phyloP scores from a whole-genome alignment of 2,888 invertebrate species.

The Pheosia gnoma region DNA sequence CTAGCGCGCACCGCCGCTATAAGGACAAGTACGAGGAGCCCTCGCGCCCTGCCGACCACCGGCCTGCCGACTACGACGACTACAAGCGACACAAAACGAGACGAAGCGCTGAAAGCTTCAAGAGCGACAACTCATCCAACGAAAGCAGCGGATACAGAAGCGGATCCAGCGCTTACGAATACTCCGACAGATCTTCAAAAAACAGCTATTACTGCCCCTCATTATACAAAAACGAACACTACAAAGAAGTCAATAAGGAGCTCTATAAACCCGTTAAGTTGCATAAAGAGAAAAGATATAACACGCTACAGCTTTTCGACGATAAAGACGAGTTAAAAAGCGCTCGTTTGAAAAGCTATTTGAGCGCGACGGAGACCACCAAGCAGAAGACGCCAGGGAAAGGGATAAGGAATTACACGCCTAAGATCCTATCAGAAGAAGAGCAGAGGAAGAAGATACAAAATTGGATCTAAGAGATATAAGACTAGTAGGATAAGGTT shows the following conservation, averaged over 20 bases:
- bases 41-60: slow-evolving; percentile 54
- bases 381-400: slow-evolving; percentile 73
- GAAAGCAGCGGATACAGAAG: slow-evolving; percentile 79
- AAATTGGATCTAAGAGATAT: slow-evolving; percentile 86
- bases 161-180: slow-evolving; percentile 76
- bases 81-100: slow-evolving; percentile 69
- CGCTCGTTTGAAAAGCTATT: slow-evolving; percentile 64
- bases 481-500: slow-evolving; percentile 75
- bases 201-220: slow-evolving; percentile 77
- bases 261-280: slow-evolving; percentile 80
- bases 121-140: slow-evolving; percentile 74
- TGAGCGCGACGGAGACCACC: slow-evolving; percentile 73
- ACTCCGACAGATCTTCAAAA: slow-evolving; percentile 69
- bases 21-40: slow-evolving; percentile 69
- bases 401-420: slow-evolving; percentile 88
- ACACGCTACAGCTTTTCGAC: slow-evolving; percentile 71
- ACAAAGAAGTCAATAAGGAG: slow-evolving; percentile 77
- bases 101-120: slow-evolving; percentile 72
- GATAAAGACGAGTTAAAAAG: slow-evolving; percentile 68
- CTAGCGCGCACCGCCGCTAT: slow-evolving; percentile 60
- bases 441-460: slow-evolving; percentile 82
- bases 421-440: slow-evolving; percentile 86
- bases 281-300: slow-evolving; percentile 75
- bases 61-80: slow-evolving; percentile 58
- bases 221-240: slow-evolving; percentile 80